Evolutionary conservation across 2,888 invertebrate genomes (phyloP).

Genomic region (Muscina levida): DNA sequence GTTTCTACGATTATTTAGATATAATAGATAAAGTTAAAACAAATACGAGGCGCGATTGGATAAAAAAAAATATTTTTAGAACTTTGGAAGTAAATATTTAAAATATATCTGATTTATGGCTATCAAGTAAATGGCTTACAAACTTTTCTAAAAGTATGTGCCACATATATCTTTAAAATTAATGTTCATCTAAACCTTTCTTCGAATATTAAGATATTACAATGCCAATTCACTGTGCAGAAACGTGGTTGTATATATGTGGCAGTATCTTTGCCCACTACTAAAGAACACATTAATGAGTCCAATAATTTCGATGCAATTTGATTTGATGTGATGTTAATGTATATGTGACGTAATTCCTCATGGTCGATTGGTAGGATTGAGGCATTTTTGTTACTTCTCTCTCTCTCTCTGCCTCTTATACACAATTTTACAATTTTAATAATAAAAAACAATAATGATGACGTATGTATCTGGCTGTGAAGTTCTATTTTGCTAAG

Average conservation of each 20-base stretch:
- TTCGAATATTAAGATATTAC: no score
- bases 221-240: not conserved
- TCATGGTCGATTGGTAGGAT: conserved; percentile 16
- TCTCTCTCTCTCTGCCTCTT: not conserved
- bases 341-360: conserved; percentile 58
- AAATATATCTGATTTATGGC: no score
- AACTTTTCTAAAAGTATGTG: no score
- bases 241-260: no score
- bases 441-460: conserved; percentile 54
- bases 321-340: conserved; percentile 62
- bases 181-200: no score
- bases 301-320: conserved; percentile 61
- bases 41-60: no score
- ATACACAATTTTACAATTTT: conserved; percentile 37
- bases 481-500: conserved; percentile 46
- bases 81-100: no score
- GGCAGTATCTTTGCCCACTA: not conserved
- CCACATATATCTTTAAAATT: no score
- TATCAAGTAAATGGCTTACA: no score
- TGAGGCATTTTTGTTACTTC: conserved; percentile 27
- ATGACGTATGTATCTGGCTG: conserved; percentile 51
- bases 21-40: no score
- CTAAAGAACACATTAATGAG: conserved; percentile 60
- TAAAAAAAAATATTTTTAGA: no score
- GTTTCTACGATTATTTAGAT: no score